Evolutionary conservation across 2,113 vertebrate genomes (phyloP).

Genomic region (Mastomys coucha): DNA sequence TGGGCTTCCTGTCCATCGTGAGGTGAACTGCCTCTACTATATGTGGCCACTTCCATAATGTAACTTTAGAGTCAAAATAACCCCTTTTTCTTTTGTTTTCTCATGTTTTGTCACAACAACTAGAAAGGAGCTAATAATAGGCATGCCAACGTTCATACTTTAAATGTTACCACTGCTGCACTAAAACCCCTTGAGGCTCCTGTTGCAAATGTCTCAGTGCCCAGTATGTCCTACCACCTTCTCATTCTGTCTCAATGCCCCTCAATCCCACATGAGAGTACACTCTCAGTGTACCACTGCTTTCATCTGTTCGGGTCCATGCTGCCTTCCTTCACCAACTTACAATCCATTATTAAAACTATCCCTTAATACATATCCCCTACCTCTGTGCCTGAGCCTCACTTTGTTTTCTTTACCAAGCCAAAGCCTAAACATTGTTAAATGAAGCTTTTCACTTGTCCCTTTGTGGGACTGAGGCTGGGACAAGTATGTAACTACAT

Average conservation of each 20-base stretch:
- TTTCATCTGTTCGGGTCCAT: background rate
- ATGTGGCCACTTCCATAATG: background rate
- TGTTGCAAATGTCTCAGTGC: background rate
- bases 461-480: background rate
- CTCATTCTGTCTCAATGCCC: background rate
- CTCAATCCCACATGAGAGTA: background rate
- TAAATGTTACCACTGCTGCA: background rate
- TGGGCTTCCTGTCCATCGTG: background rate
- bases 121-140: background rate
- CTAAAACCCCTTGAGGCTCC: background rate
- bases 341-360: background rate
- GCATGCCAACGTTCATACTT: background rate
- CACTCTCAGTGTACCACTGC: background rate
- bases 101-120: background rate
- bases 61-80: background rate
- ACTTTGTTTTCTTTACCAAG: background rate
- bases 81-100: background rate
- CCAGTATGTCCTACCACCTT: background rate
- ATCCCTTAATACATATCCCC: background rate
- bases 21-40: background rate
- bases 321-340: background rate
- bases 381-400: background rate
- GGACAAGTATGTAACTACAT: background rate
- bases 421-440: constrained; percentile 4
- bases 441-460: background rate